Percentiles rank a stretch among this genome's conserved stretches.
Conservation (phyloP, 2,797 vertebrate genomes). For the Sciurus vulgaris region DNA sequence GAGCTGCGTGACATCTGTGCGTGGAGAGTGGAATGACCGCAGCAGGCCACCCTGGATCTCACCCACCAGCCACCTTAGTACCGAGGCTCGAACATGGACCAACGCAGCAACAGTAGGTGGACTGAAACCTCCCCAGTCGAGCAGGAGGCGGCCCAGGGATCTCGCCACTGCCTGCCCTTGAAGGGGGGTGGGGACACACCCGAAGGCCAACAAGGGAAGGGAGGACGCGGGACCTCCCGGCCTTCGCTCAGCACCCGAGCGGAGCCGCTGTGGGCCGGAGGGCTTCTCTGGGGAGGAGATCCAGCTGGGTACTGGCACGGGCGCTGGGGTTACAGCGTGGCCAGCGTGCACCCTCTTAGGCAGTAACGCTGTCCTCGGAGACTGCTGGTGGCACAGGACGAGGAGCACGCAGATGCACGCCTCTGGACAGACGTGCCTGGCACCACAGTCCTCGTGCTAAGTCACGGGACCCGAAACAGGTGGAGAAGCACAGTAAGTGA, state of each 20-base stretch:
- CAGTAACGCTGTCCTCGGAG: not conserved
- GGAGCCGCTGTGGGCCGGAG: no score
- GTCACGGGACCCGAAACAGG: not conserved
- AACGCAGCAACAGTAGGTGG: not conserved
- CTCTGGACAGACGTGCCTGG: not conserved
- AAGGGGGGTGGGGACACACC: not conserved
- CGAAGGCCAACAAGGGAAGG: not conserved
- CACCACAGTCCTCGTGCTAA: not conserved
- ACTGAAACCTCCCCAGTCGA: not conserved
- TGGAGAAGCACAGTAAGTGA: not conserved
- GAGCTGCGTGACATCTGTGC: no score
- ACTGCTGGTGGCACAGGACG: rapidly evolving
- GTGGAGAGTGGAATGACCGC: no score
- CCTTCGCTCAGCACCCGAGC: no score
- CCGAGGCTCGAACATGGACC: not conserved
- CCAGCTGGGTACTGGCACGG: no score
- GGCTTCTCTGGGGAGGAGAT: not conserved
- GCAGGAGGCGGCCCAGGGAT: rapidly evolving
- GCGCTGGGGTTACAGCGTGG: not conserved
- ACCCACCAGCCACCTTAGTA: not conserved
- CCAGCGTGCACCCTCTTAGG: not conserved
- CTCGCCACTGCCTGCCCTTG: not conserved
- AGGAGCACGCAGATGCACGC: rapidly evolving
- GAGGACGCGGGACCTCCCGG: no score
- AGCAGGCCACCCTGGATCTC: no score